Percentiles rank a stretch among this genome's conserved stretches.
Evolutionary conservation across 2,888 invertebrate genomes (phyloP).

Genomic region (Capitulum mitella): DNA sequence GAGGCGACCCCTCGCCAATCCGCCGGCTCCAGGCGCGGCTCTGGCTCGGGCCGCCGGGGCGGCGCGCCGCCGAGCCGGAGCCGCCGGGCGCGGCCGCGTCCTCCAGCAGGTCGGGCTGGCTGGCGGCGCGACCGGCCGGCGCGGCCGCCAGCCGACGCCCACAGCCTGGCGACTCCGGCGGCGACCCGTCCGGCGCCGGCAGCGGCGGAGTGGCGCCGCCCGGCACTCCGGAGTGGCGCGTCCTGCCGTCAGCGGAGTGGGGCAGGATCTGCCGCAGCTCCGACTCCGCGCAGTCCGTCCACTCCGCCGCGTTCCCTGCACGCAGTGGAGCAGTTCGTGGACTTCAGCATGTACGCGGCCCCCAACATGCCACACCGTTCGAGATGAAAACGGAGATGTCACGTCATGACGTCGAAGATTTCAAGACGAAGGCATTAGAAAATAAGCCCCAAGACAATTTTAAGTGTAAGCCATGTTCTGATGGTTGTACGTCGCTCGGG

Average conservation of each 20-base stretch:
- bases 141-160: no score
- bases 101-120: background rate
- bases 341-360: no score
- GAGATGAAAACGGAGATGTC: no score
- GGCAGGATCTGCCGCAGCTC: constrained; percentile 33
- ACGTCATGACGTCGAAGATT: no score
- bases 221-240: background rate
- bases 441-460: no score
- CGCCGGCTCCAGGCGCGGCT: background rate
- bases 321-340: no score
- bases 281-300: constrained; percentile 34
- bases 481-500: no score
- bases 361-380: no score
- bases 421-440: no score
- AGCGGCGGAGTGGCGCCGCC: constrained; percentile 1
- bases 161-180: background rate
- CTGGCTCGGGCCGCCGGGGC: background rate
- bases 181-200: background rate
- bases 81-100: background rate
- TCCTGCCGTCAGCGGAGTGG: no score
- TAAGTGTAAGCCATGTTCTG: no score
- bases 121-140: background rate
- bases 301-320: no score
- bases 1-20: background rate
- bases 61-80: constrained; percentile 21